Evolutionary conservation across 2,113 vertebrate genomes (phyloP).

Genomic region (Atractosteus spatula): DNA sequence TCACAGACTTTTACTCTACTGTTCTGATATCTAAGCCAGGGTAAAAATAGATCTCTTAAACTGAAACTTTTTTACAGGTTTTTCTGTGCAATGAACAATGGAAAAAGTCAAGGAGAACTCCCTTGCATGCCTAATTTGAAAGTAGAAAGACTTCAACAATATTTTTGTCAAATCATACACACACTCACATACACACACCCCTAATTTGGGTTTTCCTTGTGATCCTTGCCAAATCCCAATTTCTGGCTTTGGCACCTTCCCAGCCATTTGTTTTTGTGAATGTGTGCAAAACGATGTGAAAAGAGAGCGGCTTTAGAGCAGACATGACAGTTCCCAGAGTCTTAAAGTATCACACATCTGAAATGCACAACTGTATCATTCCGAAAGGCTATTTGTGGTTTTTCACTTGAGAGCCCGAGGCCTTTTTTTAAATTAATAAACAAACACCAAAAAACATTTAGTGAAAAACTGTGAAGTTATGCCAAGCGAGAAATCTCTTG

Average conservation of each 20-base stretch:
- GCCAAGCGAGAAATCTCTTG: no score
- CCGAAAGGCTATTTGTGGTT: no score
- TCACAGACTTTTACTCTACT: conserved; percentile 76
- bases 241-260: not conserved
- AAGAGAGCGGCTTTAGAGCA: not conserved
- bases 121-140: conserved; percentile 4
- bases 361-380: no score
- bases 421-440: no score
- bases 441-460: no score
- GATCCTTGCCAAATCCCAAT: not conserved
- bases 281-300: conserved; percentile 7
- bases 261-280: conserved; percentile 11
- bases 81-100: conserved; percentile 28
- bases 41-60: conserved; percentile 54
- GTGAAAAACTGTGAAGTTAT: no score
- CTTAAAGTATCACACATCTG: no score
- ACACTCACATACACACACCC: conserved; percentile 8
- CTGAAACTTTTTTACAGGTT: conserved; percentile 4
- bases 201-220: conserved; percentile 11
- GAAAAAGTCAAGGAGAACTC: conserved; percentile 9
- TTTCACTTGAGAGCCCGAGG: no score
- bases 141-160: conserved; percentile 18
- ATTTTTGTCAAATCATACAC: conserved; percentile 22
- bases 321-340: not conserved
- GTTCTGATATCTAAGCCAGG: conserved; percentile 66